Percentiles rank a stretch among this genome's conserved stretches.
phyloP scores from a whole-genome alignment of 2,888 invertebrate species.

The Lycocerus yunnanus region DNA sequence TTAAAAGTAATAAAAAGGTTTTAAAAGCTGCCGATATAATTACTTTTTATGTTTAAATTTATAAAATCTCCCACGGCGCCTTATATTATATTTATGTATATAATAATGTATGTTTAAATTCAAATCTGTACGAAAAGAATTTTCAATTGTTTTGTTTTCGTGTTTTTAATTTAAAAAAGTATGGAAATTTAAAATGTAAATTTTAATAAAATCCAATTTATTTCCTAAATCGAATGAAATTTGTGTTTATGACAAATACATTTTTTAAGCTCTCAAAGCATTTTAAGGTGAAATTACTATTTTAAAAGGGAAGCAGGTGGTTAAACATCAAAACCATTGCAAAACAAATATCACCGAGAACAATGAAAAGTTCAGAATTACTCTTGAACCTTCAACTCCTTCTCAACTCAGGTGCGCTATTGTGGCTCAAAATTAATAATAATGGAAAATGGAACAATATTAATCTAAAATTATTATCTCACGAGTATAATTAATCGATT shows the following conservation, averaged over 20 bases:
- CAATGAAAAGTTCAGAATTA: neutral
- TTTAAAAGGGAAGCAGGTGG: neutral
- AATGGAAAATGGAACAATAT: neutral
- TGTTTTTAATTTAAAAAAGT: neutral
- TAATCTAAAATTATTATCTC: neutral
- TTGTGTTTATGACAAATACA: neutral
- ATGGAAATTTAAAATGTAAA: neutral
- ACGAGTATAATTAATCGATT: neutral
- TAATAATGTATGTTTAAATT: neutral
- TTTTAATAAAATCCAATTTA: neutral
- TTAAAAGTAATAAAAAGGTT: too few relatives aligned
- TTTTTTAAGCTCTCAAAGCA: neutral
- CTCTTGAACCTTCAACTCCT: neutral
- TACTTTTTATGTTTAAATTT: too few relatives aligned
- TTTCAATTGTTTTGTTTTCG: neutral
- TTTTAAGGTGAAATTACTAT: neutral
- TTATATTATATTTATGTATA: too few relatives aligned
- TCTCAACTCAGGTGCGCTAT: neutral
- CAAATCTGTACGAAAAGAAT: neutral
- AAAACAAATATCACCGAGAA: conserved; percentile 1
- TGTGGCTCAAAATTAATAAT: neutral
- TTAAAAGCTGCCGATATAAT: too few relatives aligned
- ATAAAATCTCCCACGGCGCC: too few relatives aligned
- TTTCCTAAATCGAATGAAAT: neutral
- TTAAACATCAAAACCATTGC: conserved; percentile 3